Base-by-base conservation (phyloP, 2,113 vertebrate genomes). In the Anolis sagrei region DNA sequence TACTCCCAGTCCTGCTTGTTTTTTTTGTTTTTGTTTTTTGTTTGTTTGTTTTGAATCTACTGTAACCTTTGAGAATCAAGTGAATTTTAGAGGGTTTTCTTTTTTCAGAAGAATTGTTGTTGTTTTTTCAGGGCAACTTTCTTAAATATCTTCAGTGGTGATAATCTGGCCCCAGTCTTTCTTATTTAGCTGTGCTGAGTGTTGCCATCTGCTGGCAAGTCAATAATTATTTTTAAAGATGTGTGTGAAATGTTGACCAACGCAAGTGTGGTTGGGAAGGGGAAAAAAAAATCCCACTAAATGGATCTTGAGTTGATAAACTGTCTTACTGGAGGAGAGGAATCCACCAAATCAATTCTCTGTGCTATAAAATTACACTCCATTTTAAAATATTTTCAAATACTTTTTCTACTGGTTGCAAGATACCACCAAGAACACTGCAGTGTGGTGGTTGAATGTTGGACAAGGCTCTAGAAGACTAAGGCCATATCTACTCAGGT, bases 121-220 rank as follows among this genome's bases (percentile, higher is more conserved):
- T 51, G 61, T 32, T 48, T 44, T n/a, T 4, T 61, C 16, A 70
- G 29, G 29, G 23, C 29, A 6, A 58, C 32, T 58, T 78, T 70
- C 25, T 44, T 61, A 61, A 82, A 61, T 74, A 74, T 69, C 34
- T 25, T 85, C 64, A 21, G 27, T 81, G 69, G 3, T 81, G 21
- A 27, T 85, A 77, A 70, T 76, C 0, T 0, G 61, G 39, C 29
- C 54, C 0, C 7, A 68, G 73, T 75, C 21, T 90, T 94, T 89
- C 86, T 89, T 85, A 87, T 82, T 83, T 84, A 83, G 61, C 27
- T 86, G 86, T 85, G 83, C 91, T 89, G 82, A 0, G 1, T 86
- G 86, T 73, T 94, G 86, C 74, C 92, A 89, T 61, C 76, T 88
- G 78, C n/a, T 25, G 58, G 93, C 87, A 66, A 87, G 75, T 64